phyloP scores from a whole-genome alignment of 2,888 invertebrate genomes.

The Neoaliturus tenellus region DNA sequence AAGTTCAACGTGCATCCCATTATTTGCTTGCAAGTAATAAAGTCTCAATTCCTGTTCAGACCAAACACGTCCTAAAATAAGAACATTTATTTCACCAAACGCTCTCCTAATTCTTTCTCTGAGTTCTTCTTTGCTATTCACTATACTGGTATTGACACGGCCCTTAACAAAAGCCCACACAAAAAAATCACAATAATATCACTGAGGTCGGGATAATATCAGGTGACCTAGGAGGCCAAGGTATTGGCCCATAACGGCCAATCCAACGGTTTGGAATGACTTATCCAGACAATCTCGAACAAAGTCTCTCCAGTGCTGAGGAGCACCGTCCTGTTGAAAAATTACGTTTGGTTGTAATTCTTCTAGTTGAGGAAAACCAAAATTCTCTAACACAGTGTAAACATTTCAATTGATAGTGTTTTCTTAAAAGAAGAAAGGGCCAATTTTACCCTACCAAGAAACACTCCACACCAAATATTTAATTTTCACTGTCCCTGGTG shows the following conservation, averaged over 20 bases:
- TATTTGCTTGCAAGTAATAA: constrained; percentile 1
- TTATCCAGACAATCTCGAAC: constrained; percentile 19
- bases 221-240: neutral
- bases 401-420: constrained; percentile 9
- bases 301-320: neutral
- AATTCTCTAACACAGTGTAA: constrained; percentile 12
- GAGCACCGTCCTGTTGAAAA: constrained; percentile 15
- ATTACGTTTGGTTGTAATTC: constrained; percentile 4
- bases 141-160: neutral
- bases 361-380: constrained; percentile 12
- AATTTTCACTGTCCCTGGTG: constrained; percentile 31
- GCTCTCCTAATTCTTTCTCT: constrained; percentile 2
- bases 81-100: neutral
- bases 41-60: neutral
- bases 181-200: no score
- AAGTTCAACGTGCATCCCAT: constrained; percentile 2
- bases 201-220: no score
- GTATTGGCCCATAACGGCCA: neutral
- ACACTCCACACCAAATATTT: neutral
- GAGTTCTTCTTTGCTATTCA: constrained; percentile 9
- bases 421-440: constrained; percentile 2
- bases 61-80: neutral
- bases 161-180: neutral
- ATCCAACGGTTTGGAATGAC: neutral
- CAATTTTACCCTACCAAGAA: neutral